A percentile compares a stretch with the other conserved stretches of the same genome.
Evolutionary conservation across 2,797 vertebrate species (phyloP).

Genomic region (Hypotaenidia okinawae): DNA sequence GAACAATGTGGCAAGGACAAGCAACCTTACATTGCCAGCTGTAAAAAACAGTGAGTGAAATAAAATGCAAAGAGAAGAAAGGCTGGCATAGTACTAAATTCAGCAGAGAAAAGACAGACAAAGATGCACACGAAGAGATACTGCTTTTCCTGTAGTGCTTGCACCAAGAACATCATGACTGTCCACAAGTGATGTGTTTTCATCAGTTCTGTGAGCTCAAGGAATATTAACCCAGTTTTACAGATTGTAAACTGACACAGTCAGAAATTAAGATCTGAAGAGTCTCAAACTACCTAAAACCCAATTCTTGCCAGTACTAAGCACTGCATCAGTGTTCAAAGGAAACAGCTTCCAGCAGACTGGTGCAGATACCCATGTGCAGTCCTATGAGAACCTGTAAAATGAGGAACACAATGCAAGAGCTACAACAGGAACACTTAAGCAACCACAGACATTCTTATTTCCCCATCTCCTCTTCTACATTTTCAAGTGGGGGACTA

Average conservation of each 20-base stretch:
- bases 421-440: constrained; percentile 4
- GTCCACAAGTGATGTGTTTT: neutral
- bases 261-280: neutral
- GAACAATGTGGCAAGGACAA: constrained; percentile 12
- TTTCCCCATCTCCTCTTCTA: constrained; percentile 27
- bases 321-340: neutral
- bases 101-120: neutral
- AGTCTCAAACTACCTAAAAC: neutral
- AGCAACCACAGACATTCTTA: constrained; percentile 22
- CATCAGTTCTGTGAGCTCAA: neutral
- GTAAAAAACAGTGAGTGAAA: constrained; percentile 1
- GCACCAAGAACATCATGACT: neutral
- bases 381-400: neutral
- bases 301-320: neutral
- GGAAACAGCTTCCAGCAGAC: neutral
- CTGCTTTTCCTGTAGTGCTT: neutral
- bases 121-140: neutral
- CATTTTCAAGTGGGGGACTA: constrained; percentile 9
- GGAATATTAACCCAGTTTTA: neutral
- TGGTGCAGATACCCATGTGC: neutral
- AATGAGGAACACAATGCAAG: constrained; percentile 13
- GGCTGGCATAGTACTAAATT: neutral
- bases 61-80: constrained; percentile 20
- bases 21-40: neutral
- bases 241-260: neutral